Conservation (phyloP, 2,888 invertebrate species). For the Corythucha ciliata region DNA sequence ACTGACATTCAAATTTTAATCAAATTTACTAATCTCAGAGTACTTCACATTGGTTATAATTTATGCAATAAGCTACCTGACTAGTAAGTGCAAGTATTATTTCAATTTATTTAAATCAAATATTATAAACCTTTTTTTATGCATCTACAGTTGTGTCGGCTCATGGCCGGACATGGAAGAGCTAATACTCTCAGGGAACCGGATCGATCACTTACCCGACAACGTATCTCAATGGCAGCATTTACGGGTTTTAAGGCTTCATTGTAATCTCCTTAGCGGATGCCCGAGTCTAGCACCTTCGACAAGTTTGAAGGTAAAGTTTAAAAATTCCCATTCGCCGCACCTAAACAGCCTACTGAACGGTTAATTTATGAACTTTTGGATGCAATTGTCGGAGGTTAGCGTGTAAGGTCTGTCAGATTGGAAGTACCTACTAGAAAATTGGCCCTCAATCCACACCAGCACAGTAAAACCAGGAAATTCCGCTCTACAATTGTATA, state of each 20-base stretch:
- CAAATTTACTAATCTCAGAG: slow-evolving; percentile 54
- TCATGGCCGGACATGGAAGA: slow-evolving; percentile 75
- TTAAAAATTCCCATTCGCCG: too few relatives aligned
- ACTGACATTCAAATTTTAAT: slow-evolving; percentile 61
- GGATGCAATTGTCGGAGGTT: too few relatives aligned
- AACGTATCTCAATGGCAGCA: slow-evolving; percentile 61
- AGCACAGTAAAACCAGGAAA: too few relatives aligned
- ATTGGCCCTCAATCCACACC: too few relatives aligned
- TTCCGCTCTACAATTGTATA: too few relatives aligned
- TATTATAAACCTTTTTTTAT: not conserved
- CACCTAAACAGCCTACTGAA: too few relatives aligned
- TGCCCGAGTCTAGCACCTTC: slow-evolving; percentile 70
- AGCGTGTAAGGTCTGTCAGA: too few relatives aligned
- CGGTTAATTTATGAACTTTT: too few relatives aligned
- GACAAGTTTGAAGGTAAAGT: slow-evolving; percentile 59
- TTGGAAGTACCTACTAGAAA: too few relatives aligned
- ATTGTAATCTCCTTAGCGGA: slow-evolving; percentile 66
- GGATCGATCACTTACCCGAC: slow-evolving; percentile 63
- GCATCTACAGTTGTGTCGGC: slow-evolving; percentile 51
- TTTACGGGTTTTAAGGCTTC: slow-evolving; percentile 65
- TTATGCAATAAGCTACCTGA: slow-evolving; percentile 63
- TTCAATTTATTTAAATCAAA: not conserved
- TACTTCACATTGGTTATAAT: slow-evolving; percentile 70
- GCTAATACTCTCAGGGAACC: slow-evolving; percentile 71
- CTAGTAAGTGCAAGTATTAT: slow-evolving; percentile 43